Percentiles rank a stretch among this genome's conserved stretches.
These are phyloP conservation scores for Sinocyclocheilus maitianheensis DNA, from an alignment of 2,113 vertebrate species.

Conservation along the genomic window DNA sequence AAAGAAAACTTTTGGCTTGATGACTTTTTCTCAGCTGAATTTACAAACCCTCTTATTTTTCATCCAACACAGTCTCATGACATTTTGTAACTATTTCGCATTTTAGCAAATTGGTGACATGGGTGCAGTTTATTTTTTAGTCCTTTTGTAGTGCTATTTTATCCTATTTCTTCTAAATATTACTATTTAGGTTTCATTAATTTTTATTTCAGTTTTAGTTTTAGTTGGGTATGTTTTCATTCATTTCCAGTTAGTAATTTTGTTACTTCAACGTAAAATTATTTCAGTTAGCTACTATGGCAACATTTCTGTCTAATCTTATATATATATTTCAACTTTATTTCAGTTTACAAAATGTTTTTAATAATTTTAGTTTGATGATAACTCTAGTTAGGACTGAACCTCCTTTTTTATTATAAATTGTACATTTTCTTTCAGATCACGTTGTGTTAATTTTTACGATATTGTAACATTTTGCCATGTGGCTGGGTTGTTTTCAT, in stretches of 20 bases:
- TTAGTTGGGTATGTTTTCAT: too few relatives aligned
- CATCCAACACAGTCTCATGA: too few relatives aligned
- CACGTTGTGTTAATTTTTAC: background rate
- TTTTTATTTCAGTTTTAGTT: background rate
- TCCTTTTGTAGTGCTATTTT: background rate
- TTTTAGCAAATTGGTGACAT: background rate
- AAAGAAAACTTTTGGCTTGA: background rate
- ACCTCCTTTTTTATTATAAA: background rate
- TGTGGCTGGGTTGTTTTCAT: background rate
- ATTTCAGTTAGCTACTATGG: background rate
- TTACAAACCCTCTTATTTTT: background rate
- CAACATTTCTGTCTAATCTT: background rate
- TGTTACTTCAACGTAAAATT: background rate
- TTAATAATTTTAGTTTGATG: background rate
- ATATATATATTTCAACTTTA: background rate
- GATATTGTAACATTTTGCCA: background rate
- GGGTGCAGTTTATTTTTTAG: background rate
- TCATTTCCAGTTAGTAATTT: background rate
- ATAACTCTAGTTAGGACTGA: background rate
- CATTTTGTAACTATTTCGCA: background rate
- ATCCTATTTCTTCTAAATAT: background rate
- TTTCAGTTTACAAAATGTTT: background rate
- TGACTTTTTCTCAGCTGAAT: background rate
- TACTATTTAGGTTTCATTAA: background rate
- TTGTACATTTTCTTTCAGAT: background rate